Percentiles rank a stretch among this genome's conserved stretches.
Evolutionary conservation across 2,797 vertebrate species (phyloP).

Genomic region (Pseudochirops cupreus): DNA sequence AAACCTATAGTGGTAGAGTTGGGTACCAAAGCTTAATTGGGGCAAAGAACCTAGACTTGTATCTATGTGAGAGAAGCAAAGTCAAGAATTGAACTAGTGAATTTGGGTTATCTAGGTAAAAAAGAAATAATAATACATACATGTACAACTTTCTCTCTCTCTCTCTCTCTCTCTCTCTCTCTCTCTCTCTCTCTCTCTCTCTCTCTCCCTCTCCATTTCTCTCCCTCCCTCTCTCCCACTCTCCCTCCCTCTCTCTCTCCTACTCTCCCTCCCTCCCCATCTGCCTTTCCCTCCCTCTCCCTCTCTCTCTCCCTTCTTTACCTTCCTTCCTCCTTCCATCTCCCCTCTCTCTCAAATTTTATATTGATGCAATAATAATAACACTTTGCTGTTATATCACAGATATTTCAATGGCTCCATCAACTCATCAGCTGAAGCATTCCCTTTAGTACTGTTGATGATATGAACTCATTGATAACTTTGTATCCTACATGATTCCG

Average conservation of each 20-base stretch:
- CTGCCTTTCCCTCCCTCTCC: neutral
- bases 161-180: neutral
- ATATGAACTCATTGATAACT: neutral
- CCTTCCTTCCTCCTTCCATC: no score
- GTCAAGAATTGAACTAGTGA: neutral
- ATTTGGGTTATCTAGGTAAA: neutral
- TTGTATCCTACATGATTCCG: neutral
- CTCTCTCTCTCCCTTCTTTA: neutral
- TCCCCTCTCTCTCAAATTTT: neutral
- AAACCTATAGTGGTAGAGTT: neutral
- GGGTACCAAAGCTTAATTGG: neutral
- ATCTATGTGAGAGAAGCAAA: neutral
- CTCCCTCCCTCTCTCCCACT: fast-evolving
- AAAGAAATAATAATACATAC: neutral
- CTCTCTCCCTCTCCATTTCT: neutral
- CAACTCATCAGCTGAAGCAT: neutral
- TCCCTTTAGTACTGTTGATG: neutral
- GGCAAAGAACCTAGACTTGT: neutral
- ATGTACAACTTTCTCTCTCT: neutral
- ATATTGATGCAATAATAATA: neutral
- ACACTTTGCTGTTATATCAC: neutral
- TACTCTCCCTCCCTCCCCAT: neutral
- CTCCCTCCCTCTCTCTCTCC: no score
- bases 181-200: no score
- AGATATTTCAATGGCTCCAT: neutral